A percentile compares a stretch with the other conserved stretches of the same genome.
Conservation (phyloP, 2,888 invertebrate species). For the Aporophyla lueneburgensis region DNA sequence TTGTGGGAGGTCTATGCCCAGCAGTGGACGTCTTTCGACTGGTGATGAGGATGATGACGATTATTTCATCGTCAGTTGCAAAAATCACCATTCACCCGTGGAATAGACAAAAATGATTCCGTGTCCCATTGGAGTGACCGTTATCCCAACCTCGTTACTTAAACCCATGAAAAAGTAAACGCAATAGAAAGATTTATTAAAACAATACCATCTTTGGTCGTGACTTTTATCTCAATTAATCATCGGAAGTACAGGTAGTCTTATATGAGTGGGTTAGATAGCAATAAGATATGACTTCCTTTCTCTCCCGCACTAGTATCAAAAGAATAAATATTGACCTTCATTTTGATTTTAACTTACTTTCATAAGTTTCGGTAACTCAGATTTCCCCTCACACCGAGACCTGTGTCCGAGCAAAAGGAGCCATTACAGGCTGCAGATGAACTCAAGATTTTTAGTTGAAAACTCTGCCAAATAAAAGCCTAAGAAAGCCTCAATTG, state of each 20-base stretch:
- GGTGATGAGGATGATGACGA: no score
- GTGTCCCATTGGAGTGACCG: not conserved
- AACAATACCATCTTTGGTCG: conserved; percentile 13
- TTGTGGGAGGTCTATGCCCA: no score
- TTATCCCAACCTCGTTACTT: not conserved
- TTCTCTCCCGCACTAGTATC: conserved; percentile 29
- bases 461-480: no score
- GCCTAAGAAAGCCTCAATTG: not conserved
- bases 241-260: conserved; percentile 17
- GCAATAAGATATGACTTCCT: conserved; percentile 15
- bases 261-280: conserved; percentile 13
- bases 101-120: not conserved
- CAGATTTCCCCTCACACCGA: not conserved
- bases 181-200: not conserved
- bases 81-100: not conserved
- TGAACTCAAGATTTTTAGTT: no score
- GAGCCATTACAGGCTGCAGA: no score
- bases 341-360: conserved; percentile 5
- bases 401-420: no score
- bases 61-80: not conserved
- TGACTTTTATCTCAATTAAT: conserved; percentile 43
- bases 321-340: conserved; percentile 11
- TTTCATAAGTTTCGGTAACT: not conserved
- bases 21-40: no score
- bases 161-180: conserved; percentile 7